A percentile compares a stretch with the other conserved stretches of the same genome.
phyloP scores from a whole-genome alignment of 1,140 invertebrate genomes.

The Pogonomyrmex barbatus region DNA sequence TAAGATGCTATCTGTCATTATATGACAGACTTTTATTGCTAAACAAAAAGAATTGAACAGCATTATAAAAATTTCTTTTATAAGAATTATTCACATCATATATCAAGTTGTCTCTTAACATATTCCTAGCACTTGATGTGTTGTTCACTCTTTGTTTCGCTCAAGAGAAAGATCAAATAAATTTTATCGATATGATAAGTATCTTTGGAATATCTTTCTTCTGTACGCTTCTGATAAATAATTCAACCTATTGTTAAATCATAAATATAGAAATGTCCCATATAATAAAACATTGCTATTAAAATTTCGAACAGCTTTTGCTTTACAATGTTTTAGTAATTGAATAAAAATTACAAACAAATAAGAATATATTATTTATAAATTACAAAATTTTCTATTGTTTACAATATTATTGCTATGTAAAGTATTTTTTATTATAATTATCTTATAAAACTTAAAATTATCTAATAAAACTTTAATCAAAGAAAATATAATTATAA shows the following conservation, averaged over 20 bases:
- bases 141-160: slow-evolving; percentile 49
- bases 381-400: no score
- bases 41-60: slow-evolving; percentile 21
- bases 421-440: not conserved
- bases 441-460: not conserved
- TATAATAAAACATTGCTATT: not conserved
- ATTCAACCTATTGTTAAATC: not conserved
- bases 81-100: slow-evolving; percentile 76
- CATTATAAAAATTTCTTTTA: slow-evolving; percentile 74
- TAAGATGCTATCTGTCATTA: not conserved
- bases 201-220: slow-evolving; percentile 46
- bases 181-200: not conserved
- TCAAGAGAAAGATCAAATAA: slow-evolving; percentile 50
- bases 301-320: not conserved
- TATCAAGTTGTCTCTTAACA: slow-evolving; percentile 74
- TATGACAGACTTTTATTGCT: not conserved
- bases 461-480: not conserved
- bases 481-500: not conserved
- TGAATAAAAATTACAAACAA: not conserved
- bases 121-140: slow-evolving; percentile 81
- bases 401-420: not conserved
- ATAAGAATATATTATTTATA: not conserved
- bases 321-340: no score
- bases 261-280: not conserved
- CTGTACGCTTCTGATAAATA: slow-evolving; percentile 73